phyloP scores from a whole-genome alignment of 2,888 invertebrate genomes.

The Eristalis pertinax region DNA sequence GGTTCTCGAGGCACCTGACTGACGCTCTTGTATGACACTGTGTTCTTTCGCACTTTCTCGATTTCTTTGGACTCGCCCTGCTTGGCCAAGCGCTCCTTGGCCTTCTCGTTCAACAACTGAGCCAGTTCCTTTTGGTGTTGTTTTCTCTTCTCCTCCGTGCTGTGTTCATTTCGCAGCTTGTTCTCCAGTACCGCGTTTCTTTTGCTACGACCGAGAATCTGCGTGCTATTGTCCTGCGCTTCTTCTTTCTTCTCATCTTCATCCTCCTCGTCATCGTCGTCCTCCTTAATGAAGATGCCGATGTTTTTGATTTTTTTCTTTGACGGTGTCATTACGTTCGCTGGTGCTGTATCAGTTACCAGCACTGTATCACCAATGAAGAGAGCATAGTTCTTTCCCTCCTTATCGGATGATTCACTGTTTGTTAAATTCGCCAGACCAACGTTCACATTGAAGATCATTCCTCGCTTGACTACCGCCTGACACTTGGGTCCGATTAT shows the following conservation, averaged over 20 bases:
- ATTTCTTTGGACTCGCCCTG: slow-evolving; percentile 92
- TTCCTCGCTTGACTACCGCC: slow-evolving; percentile 91
- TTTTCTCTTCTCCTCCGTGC: slow-evolving; percentile 98
- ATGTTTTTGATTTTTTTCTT: slow-evolving; percentile 98
- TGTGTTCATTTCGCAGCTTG: slow-evolving; percentile 95
- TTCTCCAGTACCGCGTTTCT: slow-evolving; percentile 96
- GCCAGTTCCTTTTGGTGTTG: slow-evolving; percentile 98
- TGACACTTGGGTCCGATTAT: slow-evolving; percentile 95
- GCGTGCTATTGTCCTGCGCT: slow-evolving; percentile 83
- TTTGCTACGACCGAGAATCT: slow-evolving; percentile 85
- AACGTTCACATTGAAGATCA: slow-evolving; percentile 98
- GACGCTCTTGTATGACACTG: slow-evolving; percentile 95
- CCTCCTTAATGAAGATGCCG: slow-evolving; percentile 96
- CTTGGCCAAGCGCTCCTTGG: slow-evolving; percentile 94
- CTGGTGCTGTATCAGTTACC: slow-evolving; percentile 94
- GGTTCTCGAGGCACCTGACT: slow-evolving; percentile 96
- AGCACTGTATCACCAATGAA: slow-evolving; percentile 99
- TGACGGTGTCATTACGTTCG: slow-evolving; percentile 92
- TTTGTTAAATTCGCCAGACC: slow-evolving; percentile 94
- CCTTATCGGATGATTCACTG: slow-evolving; percentile 90
- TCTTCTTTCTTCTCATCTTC: slow-evolving; percentile 90
- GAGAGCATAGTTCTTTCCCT: slow-evolving; percentile 94
- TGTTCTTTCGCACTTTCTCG: slow-evolving; percentile 95
- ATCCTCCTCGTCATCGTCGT: slow-evolving; percentile 90
- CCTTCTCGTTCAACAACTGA: slow-evolving; percentile 93